A percentile compares a stretch with the other conserved stretches of the same genome.
Conservation (phyloP, 2,888 invertebrate genomes). For the Axea sp. region DNA sequence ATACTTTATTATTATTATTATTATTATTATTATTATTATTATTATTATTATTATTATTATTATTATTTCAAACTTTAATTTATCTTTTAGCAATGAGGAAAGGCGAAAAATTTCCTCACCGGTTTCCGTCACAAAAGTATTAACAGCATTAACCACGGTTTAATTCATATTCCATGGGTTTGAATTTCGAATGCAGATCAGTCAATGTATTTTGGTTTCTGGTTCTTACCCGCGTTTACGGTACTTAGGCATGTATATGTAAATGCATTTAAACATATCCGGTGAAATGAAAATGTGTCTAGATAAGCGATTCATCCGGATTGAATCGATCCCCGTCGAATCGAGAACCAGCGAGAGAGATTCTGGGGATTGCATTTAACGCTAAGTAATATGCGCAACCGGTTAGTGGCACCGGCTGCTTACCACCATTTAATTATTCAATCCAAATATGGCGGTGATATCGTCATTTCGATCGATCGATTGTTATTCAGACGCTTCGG, state of each 20-base stretch:
- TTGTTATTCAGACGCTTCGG: slow-evolving; percentile 9
- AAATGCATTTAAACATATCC: slow-evolving; percentile 39
- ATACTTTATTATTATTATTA: no score
- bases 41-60: no score
- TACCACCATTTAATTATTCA: slow-evolving; percentile 35
- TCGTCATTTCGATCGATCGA: slow-evolving; percentile 23
- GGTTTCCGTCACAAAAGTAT: neutral
- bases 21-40: no score
- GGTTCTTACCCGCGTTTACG: neutral
- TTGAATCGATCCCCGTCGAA: neutral
- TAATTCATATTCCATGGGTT: neutral
- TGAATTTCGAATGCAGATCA: no score
- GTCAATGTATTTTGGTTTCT: neutral
- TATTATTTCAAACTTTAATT: no score
- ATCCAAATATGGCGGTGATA: slow-evolving; percentile 8
- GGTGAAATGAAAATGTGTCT: slow-evolving; percentile 39
- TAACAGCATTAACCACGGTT: neutral
- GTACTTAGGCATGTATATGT: slow-evolving; percentile 8
- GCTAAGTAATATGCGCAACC: slow-evolving; percentile 42
- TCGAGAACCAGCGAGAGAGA: neutral
- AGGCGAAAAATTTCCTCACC: slow-evolving; percentile 2
- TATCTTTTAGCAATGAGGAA: no score
- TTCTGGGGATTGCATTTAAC: slow-evolving; percentile 26
- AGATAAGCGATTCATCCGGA: slow-evolving; percentile 19
- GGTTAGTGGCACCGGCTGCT: slow-evolving; percentile 32